Base-by-base conservation (phyloP, 2,797 vertebrate species). In the Aplochiton taeniatus region DNA sequence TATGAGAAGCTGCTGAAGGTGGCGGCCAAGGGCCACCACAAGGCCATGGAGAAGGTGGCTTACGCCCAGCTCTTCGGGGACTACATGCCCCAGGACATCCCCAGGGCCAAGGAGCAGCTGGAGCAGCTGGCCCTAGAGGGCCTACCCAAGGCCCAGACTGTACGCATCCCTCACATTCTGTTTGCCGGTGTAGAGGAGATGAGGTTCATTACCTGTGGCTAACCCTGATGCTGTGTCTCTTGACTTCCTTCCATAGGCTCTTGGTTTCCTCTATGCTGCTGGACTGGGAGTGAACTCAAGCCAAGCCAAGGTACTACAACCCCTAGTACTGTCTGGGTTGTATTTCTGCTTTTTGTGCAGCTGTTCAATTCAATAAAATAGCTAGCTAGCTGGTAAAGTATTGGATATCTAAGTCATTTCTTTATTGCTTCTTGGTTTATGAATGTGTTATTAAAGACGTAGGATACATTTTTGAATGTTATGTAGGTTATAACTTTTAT, bases 211-310 rank as follows among this genome's bases (percentile, higher is more conserved):
- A 6, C 31, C 31, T 31, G 31, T 31, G 31, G 3, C 31, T 31
- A 6, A 6, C 6, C 31, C 31, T 31, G 2, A 31, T 31, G 31
- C 6, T 31, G 31, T 31, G 31, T 3, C 31, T 31, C 31, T n/a
- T 31, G 31, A 31, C 31, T 31, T 59, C 70, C 75, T 79, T 66
- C 53, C 17, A 41, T 70, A 99, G 98, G 97, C 95, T 61, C 95
- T 99, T 81, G 98, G 98, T 52, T 99, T 99, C 89, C 87, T 99
- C 0, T 98, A 98, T 66, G 97, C 97, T 13, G 96, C 96, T 74
- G 98, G 98, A 66, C 93, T 99, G 48, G 96, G 95, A 69, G 95
- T 98, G 55, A 97, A 98, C 87, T 99, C 97, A 8, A 99, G 96
- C 91, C 98, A 99, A 88, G 97, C 97, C 45, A 99, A 99, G 95